These are phyloP conservation scores for Melangyna quadrimaculata DNA, from an alignment of 2,888 invertebrate genomes.

Conservation along the genomic window DNA sequence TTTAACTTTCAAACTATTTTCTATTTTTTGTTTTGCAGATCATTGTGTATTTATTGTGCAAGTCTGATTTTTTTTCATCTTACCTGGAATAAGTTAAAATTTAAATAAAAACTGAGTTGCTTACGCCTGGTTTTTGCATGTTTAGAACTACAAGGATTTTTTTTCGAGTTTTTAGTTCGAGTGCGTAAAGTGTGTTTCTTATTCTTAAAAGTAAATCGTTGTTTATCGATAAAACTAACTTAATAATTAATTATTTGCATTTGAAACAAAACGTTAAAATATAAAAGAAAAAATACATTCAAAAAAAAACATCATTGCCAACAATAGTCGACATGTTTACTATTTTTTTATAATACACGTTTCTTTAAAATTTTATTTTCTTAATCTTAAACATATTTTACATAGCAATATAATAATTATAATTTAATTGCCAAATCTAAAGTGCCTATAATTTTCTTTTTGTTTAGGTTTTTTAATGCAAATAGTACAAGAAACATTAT, in stretches of 20 bases:
- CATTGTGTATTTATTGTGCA: conserved; percentile 51
- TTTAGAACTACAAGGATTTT: conserved; percentile 48
- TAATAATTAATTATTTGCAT: conserved; percentile 10
- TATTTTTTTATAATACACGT: conserved; percentile 29
- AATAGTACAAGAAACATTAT: conserved; percentile 64
- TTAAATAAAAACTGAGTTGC: conserved; percentile 33
- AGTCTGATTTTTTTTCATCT: conserved; percentile 10
- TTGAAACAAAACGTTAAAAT: conserved; percentile 7
- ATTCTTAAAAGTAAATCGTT: conserved; percentile 70
- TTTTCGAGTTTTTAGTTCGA: conserved; percentile 29
- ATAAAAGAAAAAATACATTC: background rate
- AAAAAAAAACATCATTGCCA: conserved; percentile 29
- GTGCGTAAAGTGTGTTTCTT: conserved; percentile 59
- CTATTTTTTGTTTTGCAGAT: conserved; percentile 54
- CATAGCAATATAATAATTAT: conserved; percentile 47
- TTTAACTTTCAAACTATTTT: conserved; percentile 66
- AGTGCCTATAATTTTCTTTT: conserved; percentile 47
- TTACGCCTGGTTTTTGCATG: conserved; percentile 21
- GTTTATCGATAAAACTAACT: conserved; percentile 63
- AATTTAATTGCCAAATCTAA: conserved; percentile 57
- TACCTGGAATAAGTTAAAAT: conserved; percentile 51
- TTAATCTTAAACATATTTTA: conserved; percentile 52
- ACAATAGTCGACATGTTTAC: conserved; percentile 47
- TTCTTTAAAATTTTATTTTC: background rate
- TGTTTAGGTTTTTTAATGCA: conserved; percentile 37